A percentile compares a stretch with the other conserved stretches of the same genome.
Conservation (phyloP, 2,113 vertebrate genomes). For the Colaptes auratus region DNA sequence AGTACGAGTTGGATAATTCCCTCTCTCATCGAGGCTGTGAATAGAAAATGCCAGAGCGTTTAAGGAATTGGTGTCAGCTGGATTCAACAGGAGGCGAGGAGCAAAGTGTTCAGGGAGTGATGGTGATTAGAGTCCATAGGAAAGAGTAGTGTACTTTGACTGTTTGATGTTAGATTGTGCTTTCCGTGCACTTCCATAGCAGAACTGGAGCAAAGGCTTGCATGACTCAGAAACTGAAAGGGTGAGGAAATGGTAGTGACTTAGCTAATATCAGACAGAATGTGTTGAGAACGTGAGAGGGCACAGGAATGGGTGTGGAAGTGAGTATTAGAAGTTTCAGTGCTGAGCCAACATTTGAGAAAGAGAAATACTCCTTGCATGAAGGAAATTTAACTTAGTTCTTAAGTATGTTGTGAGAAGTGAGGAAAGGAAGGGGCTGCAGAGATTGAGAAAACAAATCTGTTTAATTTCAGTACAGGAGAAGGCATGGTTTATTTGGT, state of each 20-base stretch:
- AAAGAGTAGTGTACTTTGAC: background rate
- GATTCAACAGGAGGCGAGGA: background rate
- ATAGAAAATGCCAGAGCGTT: background rate
- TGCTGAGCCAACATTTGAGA: background rate
- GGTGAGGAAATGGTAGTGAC: conserved; percentile 29
- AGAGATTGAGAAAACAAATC: background rate
- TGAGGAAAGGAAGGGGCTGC: background rate
- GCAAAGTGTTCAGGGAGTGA: background rate
- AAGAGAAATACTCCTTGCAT: background rate
- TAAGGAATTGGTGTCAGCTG: background rate
- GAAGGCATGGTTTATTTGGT: background rate
- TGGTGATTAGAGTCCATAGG: background rate
- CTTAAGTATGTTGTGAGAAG: background rate
- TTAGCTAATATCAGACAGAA: background rate
- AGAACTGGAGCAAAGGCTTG: conserved; percentile 50
- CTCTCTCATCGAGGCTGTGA: background rate
- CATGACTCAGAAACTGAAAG: conserved; percentile 41
- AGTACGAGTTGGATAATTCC: background rate
- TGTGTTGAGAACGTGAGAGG: background rate
- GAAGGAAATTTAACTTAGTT: background rate
- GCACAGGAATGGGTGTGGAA: background rate
- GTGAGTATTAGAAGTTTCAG: background rate
- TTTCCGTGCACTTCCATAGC: background rate
- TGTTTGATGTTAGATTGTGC: background rate
- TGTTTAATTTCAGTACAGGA: background rate